A percentile compares a stretch with the other conserved stretches of the same genome.
These are phyloP conservation scores for Choreutis nemorana DNA, from an alignment of 2,888 invertebrate genomes.

Conservation along the genomic window DNA sequence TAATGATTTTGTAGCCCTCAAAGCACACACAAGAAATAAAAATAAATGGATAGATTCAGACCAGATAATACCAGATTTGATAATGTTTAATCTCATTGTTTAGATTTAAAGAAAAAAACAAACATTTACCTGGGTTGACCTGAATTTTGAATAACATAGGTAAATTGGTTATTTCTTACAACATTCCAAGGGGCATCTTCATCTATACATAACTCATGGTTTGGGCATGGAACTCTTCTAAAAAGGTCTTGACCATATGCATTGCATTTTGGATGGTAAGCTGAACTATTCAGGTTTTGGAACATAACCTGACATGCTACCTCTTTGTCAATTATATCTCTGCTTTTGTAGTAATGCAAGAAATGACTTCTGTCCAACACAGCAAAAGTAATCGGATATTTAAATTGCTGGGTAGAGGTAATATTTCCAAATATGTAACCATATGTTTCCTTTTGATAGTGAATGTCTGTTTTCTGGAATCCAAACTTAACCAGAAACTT, in stretches of 20 bases:
- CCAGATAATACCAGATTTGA: too few species aligned
- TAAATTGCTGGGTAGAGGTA: constrained; percentile 73
- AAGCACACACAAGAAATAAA: constrained; percentile 1
- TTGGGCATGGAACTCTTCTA: constrained; percentile 85
- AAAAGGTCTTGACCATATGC: constrained; percentile 78
- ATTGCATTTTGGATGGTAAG: constrained; percentile 87
- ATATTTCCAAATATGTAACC: constrained; percentile 98
- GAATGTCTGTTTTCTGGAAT: constrained; percentile 93
- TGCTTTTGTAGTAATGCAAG: constrained; percentile 87
- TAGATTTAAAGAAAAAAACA: constrained; percentile 8
- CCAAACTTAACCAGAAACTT: constrained; percentile 95
- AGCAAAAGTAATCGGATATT: constrained; percentile 81
- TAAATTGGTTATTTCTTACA: constrained; percentile 89
- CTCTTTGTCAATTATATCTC: constrained; percentile 69
- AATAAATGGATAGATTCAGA: background rate
- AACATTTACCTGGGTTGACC: constrained; percentile 81
- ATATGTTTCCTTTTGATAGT: constrained; percentile 84
- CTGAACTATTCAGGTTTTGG: constrained; percentile 78
- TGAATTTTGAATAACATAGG: constrained; percentile 89
- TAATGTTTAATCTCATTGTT: too few species aligned
- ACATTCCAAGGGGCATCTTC: constrained; percentile 89
- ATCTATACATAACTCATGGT: constrained; percentile 79
- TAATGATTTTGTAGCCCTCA: too few species aligned
- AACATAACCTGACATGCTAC: constrained; percentile 89
- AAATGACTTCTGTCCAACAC: constrained; percentile 90